Percentiles rank a stretch among this genome's conserved stretches.
Evolutionary conservation across 2,888 invertebrate species (phyloP).

Genomic region (Calameuta pallipes): DNA sequence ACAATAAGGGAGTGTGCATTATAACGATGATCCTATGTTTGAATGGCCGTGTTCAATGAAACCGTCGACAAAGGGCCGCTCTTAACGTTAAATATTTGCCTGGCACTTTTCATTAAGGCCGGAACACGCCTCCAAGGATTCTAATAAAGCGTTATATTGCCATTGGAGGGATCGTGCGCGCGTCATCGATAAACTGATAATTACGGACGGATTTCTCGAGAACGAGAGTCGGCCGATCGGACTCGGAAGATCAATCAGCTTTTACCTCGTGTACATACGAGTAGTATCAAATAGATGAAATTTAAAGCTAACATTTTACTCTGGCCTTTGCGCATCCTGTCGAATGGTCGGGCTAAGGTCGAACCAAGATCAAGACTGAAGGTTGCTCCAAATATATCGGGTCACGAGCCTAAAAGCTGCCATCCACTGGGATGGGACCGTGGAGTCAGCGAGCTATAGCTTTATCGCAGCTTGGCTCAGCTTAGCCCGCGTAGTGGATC

Average conservation of each 20-base stretch:
- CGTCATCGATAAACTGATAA: no score
- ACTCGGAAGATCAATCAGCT: no score
- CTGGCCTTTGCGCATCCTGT: conserved; percentile 59
- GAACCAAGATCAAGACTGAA: no score
- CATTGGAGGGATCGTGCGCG: not conserved
- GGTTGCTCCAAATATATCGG: no score
- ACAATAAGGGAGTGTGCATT: conserved; percentile 1
- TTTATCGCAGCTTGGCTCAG: no score
- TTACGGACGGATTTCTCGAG: no score
- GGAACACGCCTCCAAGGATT: conserved; percentile 21
- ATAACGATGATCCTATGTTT: not conserved
- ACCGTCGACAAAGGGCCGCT: conserved; percentile 4
- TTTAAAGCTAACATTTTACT: conserved; percentile 52
- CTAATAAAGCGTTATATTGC: conserved; percentile 52
- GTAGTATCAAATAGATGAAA: conserved; percentile 43
- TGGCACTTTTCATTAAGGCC: conserved; percentile 48
- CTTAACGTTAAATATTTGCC: conserved; percentile 55
- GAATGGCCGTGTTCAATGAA: conserved; percentile 13
- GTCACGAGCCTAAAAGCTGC: no score
- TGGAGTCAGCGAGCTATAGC: no score
- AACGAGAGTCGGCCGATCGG: no score
- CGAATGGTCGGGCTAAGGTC: conserved; percentile 54
- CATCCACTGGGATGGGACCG: no score
- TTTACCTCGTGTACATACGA: no score
- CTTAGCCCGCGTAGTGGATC: no score